Base-by-base conservation (phyloP, 1,140 invertebrate genomes). In the Drosophila punjabiensis region DNA sequence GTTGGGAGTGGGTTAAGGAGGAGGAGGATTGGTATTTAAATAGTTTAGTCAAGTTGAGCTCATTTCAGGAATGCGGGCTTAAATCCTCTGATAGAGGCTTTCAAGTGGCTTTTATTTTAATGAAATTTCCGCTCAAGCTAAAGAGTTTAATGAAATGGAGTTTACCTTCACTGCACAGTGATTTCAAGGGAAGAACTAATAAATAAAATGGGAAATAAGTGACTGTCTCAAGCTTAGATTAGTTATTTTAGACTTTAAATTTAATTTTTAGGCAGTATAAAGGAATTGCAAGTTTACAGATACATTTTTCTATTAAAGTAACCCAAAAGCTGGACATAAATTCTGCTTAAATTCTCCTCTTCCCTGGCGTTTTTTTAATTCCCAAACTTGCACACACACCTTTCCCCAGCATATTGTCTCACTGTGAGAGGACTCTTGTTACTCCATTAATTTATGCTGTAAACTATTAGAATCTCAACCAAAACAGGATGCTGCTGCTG, bases 21-120 rank as follows among this genome's bases (percentile, higher is more conserved):
- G 9, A n/a, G 14, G 3, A 48, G 28, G 2, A 24, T 45, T 30
- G 24, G 41, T 58, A 60, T 56, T 79, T 59, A 71, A 86, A 71
- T 76, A 87, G 79, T 85, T 80, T 79, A 56, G 33, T 43, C 24
- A 76, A 80, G 47, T 55, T 65, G 41, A 35, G 39, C 50, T 71
- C 61, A 33, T 50, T 62, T 68, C 45, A 45, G 52, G 37, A 61
- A 37, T 32, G 37, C n/a, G 37, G 37, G 48, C 69, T 74, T 74
- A 73, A 61, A 61, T 73, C 68, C 24, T 52, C 70, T 62, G 47
- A 74, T 62, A 53, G 68, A 52, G 47, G 68, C 69, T 74, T 56
- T 74, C n/a, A 39, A 71, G 69, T 48, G 69, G 66, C 68, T 90
- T 85, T 90, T 75, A 79, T 61, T 85, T 85, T 90, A 85, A 85